Conservation (phyloP, 2,888 invertebrate genomes). For the Xestoiulus laeticollis region DNA sequence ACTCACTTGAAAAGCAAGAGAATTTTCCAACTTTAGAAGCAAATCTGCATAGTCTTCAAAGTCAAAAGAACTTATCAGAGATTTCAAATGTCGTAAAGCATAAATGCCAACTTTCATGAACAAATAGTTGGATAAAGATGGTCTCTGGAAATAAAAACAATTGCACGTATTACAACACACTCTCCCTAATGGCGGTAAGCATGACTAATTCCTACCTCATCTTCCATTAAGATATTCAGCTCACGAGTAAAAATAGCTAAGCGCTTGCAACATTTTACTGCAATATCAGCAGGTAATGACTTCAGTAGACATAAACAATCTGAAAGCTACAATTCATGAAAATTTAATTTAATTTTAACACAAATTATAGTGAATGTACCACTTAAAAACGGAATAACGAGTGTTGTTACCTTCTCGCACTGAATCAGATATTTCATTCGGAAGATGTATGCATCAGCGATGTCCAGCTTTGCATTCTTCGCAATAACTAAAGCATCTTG, state of each 20-base stretch:
- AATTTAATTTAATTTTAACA: neutral
- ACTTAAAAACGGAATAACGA: neutral
- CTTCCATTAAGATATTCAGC: neutral
- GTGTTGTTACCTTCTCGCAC: neutral
- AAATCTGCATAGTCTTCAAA: neutral
- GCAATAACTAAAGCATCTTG: slow-evolving; percentile 9
- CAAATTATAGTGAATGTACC: neutral
- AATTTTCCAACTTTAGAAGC: neutral
- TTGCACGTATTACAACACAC: too few relatives aligned
- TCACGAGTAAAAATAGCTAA: neutral
- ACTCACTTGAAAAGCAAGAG: neutral
- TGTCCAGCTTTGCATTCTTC: neutral
- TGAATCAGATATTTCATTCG: neutral
- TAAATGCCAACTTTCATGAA: neutral
- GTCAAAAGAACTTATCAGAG: neutral
- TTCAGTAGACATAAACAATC: slow-evolving; percentile 5
- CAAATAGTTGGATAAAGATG: neutral
- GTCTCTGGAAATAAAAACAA: neutral
- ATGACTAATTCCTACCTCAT: neutral
- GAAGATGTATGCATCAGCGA: neutral
- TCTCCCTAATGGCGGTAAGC: neutral
- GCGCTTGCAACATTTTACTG: neutral
- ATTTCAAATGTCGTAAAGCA: neutral
- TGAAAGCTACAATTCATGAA: slow-evolving; percentile 18
- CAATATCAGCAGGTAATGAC: neutral